Evolutionary conservation across 2,888 invertebrate genomes (phyloP).

Genomic region (Tetheella fluctuosa): DNA sequence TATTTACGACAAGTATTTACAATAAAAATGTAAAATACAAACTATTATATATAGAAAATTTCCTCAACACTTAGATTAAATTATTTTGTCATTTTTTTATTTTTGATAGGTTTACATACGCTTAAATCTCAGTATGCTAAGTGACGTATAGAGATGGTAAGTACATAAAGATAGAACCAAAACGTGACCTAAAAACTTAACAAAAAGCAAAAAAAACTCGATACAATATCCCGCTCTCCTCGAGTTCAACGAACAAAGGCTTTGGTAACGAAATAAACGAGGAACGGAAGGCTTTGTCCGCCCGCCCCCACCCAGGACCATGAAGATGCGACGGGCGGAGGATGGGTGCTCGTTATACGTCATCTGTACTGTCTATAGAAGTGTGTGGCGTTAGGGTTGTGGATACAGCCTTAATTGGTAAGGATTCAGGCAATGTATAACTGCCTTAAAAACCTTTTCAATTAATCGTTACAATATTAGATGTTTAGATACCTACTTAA

Average conservation of each 20-base stretch:
- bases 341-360: constrained; percentile 31
- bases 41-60: too few species aligned
- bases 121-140: too few species aligned
- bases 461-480: too few species aligned
- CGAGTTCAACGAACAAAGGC: constrained; percentile 56
- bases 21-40: too few species aligned
- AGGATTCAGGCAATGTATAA: too few species aligned
- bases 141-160: too few species aligned
- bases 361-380: constrained; percentile 38
- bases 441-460: too few species aligned
- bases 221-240: neutral
- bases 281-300: constrained; percentile 18
- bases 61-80: too few species aligned
- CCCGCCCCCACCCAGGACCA: constrained; percentile 28
- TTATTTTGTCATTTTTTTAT: too few species aligned
- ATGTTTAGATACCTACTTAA: too few species aligned
- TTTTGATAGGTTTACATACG: too few species aligned
- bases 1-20: too few species aligned
- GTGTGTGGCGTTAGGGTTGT: constrained; percentile 28
- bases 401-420: neutral
- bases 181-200: constrained; percentile 40
- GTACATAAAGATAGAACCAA: constrained; percentile 6
- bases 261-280: constrained; percentile 53
- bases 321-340: constrained; percentile 31
- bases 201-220: constrained; percentile 13